phyloP scores from a whole-genome alignment of 2,888 invertebrate genomes.

The Ptychoptera contaminata region DNA sequence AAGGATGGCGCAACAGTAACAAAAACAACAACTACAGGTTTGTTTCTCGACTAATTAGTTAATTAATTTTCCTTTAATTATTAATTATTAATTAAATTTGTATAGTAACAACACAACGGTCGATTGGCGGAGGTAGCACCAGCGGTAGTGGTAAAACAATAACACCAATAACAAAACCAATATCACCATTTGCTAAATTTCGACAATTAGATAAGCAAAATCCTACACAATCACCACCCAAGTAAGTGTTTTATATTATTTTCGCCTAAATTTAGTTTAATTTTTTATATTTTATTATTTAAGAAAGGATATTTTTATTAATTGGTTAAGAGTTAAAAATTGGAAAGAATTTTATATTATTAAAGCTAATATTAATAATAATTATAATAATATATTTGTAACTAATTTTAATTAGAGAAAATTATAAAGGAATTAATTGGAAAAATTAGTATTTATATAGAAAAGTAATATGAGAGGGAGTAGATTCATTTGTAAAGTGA shows the following conservation, averaged over 20 bases:
- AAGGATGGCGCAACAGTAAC: constrained; percentile 41
- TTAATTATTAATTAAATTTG: constrained; percentile 4
- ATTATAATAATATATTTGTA: too few species aligned
- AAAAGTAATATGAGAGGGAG: too few species aligned
- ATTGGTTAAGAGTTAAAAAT: too few species aligned
- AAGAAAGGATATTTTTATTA: too few species aligned
- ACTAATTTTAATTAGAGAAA: too few species aligned
- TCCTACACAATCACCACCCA: constrained; percentile 55
- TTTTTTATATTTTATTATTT: too few species aligned
- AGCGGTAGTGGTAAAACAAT: constrained; percentile 29
- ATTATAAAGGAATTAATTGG: too few species aligned
- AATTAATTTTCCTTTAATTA: neutral
- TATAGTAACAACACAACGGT: constrained; percentile 24
- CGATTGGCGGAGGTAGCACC: too few species aligned
- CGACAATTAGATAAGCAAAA: constrained; percentile 80
- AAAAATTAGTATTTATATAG: too few species aligned
- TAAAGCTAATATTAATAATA: too few species aligned
- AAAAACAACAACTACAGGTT: constrained; percentile 45
- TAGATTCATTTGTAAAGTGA: too few species aligned
- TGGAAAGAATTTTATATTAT: too few species aligned
- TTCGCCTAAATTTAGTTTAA: neutral
- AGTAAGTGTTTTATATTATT: constrained; percentile 38
- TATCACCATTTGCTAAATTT: constrained; percentile 83
- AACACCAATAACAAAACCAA: constrained; percentile 44
- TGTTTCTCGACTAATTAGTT: neutral